phyloP scores from a whole-genome alignment of 2,113 vertebrate genomes.

The Bubalus kerabau region DNA sequence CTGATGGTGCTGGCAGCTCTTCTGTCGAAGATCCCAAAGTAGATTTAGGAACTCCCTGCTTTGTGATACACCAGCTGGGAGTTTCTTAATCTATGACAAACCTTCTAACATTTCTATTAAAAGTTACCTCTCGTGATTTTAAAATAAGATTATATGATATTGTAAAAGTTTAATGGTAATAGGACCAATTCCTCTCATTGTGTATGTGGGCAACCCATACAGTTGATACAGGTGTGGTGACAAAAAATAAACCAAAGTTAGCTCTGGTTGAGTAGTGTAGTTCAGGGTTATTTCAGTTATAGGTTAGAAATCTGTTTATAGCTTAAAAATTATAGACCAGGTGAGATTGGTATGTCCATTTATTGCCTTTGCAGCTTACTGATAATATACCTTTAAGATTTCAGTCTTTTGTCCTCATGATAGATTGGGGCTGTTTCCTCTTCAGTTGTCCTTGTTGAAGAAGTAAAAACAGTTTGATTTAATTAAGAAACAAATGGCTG shows the following conservation, averaged over 20 bases:
- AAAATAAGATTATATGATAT: background rate
- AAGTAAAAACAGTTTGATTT: background rate
- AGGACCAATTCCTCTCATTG: background rate
- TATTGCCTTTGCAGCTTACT: background rate
- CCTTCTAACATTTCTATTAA: background rate
- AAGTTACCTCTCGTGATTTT: background rate
- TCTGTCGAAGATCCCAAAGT: background rate
- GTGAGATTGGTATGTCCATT: background rate
- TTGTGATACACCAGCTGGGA: background rate
- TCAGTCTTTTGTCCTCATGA: background rate
- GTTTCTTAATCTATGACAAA: background rate
- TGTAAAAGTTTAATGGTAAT: background rate
- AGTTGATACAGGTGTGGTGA: background rate
- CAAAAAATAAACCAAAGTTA: slow-evolving; percentile 15
- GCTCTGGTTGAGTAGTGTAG: background rate
- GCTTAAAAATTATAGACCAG: background rate
- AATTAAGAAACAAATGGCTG: background rate
- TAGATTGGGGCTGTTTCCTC: background rate
- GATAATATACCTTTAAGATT: background rate
- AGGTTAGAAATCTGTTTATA: background rate
- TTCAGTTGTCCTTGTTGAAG: background rate
- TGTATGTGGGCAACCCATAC: background rate
- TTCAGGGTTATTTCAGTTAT: background rate
- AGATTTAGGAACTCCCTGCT: background rate
- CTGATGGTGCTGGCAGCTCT: background rate